Conservation (phyloP, 2,113 vertebrate species). For the Atractosteus spatula region DNA sequence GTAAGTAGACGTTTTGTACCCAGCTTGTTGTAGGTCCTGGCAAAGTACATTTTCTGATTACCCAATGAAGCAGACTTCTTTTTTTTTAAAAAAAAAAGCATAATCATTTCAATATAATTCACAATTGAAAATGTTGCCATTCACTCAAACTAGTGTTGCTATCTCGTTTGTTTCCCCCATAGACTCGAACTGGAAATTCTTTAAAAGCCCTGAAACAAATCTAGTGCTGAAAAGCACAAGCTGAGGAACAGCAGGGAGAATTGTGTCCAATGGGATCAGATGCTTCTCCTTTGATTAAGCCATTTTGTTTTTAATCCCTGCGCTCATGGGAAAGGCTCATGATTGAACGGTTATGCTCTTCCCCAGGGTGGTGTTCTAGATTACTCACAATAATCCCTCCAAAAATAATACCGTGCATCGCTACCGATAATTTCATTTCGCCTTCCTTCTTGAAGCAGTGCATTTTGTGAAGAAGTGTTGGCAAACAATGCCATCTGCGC, state of each 20-base stretch:
- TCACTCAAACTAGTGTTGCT: slow-evolving; percentile 48
- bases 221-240: slow-evolving; percentile 12
- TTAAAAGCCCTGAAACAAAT: neutral
- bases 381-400: neutral
- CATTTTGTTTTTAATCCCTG: slow-evolving; percentile 8
- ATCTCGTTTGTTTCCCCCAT: slow-evolving; percentile 27
- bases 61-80: too few relatives aligned
- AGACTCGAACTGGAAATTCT: neutral
- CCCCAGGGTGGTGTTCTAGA: neutral
- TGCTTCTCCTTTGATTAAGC: neutral
- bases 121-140: slow-evolving; percentile 38
- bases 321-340: neutral
- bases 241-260: slow-evolving; percentile 8
- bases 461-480: too few relatives aligned
- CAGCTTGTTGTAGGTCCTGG: slow-evolving; percentile 54
- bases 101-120: slow-evolving; percentile 58
- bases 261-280: neutral
- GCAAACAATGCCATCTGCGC: too few relatives aligned
- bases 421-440: too few relatives aligned
- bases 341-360: slow-evolving; percentile 2
- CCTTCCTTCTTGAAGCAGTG: too few relatives aligned
- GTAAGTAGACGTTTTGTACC: slow-evolving; percentile 67
- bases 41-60: slow-evolving; percentile 33
- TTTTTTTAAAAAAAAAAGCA: slow-evolving; percentile 13
- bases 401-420: neutral